Evolutionary conservation across 2,113 vertebrate genomes (phyloP).

Genomic region (Origma solitaria): DNA sequence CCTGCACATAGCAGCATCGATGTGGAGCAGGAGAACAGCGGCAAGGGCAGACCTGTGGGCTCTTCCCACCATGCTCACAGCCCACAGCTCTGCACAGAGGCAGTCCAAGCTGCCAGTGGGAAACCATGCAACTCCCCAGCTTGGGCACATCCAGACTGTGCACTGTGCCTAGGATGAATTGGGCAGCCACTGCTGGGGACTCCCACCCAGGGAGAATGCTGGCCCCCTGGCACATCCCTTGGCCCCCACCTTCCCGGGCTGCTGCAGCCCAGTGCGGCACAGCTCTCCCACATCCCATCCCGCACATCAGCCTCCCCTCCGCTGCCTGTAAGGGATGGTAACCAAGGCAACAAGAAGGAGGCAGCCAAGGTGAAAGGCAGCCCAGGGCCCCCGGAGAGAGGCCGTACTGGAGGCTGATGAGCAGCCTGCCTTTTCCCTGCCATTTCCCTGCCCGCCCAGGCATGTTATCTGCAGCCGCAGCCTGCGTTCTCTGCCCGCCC

Average conservation of each 20-base stretch:
- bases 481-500: not conserved
- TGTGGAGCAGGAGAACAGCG: not conserved
- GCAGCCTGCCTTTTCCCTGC: slow-evolving; percentile 48
- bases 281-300: slow-evolving; percentile 20
- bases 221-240: not conserved
- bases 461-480: slow-evolving; percentile 9
- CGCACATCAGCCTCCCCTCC: not conserved
- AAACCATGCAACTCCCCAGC: fast-evolving
- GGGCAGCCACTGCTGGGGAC: fast-evolving
- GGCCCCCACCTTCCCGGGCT: not conserved
- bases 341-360: slow-evolving; percentile 61
- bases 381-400: slow-evolving; percentile 50
- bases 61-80: not conserved
- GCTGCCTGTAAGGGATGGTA: slow-evolving; percentile 51
- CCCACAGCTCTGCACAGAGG: not conserved
- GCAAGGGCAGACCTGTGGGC: not conserved
- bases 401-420: slow-evolving; percentile 48
- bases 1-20: fast-evolving
- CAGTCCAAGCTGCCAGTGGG: not conserved
- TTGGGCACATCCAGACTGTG: not conserved
- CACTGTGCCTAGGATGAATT: not conserved
- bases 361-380: slow-evolving; percentile 64
- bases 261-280: not conserved
- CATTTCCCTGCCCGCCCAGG: slow-evolving; percentile 36
- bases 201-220: not conserved